These are phyloP conservation scores for Tenthredo scrophulariae DNA, from an alignment of 2,888 invertebrate genomes.

Conservation along the genomic window DNA sequence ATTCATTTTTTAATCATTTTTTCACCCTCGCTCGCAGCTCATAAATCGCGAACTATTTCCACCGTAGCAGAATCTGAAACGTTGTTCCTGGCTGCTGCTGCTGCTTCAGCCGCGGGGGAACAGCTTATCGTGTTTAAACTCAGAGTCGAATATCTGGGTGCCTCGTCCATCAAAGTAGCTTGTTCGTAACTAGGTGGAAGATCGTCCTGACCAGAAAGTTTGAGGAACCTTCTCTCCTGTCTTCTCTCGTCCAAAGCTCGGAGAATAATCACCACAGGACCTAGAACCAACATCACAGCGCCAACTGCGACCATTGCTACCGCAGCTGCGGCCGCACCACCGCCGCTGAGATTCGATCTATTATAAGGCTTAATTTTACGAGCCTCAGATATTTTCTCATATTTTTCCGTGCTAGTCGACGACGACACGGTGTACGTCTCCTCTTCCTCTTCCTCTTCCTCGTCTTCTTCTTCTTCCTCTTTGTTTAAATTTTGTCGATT, in stretches of 20 bases:
- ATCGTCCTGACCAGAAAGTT: slow-evolving; percentile 64
- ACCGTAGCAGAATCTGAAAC: not conserved
- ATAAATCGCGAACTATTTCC: not conserved
- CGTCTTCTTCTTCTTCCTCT: not conserved
- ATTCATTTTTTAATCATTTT: not conserved
- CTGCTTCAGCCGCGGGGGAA: slow-evolving; percentile 41
- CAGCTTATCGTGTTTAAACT: slow-evolving; percentile 63
- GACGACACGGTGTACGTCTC: not conserved
- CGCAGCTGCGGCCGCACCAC: slow-evolving; percentile 67
- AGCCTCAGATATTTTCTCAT: slow-evolving; percentile 52
- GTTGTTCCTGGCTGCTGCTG: not conserved
- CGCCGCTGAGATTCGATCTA: slow-evolving; percentile 59
- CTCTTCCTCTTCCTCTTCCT: not conserved
- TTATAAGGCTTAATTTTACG: slow-evolving; percentile 41
- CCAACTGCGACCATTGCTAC: slow-evolving; percentile 70
- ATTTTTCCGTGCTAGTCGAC: not conserved
- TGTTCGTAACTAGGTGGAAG: slow-evolving; percentile 71
- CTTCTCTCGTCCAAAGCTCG: slow-evolving; percentile 66
- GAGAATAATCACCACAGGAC: slow-evolving; percentile 68
- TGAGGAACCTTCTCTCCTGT: slow-evolving; percentile 65
- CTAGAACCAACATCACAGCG: slow-evolving; percentile 69
- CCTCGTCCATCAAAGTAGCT: slow-evolving; percentile 68
- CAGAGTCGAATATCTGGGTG: slow-evolving; percentile 70
- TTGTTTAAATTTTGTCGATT: not conserved
- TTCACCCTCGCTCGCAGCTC: not conserved